A percentile compares a stretch with the other conserved stretches of the same genome.
Conservation (phyloP, 2,113 vertebrate genomes). For the Eira barbara region DNA sequence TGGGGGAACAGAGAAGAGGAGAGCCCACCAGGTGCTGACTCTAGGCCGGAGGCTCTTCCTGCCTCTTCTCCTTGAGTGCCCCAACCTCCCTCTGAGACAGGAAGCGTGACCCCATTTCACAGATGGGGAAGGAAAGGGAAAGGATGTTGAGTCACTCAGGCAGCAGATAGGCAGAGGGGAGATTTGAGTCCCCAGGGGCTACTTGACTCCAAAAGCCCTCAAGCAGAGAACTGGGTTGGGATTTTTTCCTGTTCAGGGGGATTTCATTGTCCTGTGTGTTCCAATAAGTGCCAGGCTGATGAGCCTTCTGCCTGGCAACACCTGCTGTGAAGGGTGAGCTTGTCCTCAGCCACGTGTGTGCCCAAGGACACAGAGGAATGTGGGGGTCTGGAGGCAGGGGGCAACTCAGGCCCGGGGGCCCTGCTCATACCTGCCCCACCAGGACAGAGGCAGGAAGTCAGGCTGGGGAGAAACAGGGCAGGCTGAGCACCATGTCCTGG, state of each 20-base stretch:
- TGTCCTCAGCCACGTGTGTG: not conserved
- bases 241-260: not conserved
- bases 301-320: not conserved
- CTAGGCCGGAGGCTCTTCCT: not conserved
- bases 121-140: not conserved
- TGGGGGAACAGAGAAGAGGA: not conserved
- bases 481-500: not conserved
- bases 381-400: not conserved
- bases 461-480: not conserved
- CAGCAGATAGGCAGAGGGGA: not conserved
- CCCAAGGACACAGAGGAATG: not conserved
- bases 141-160: not conserved
- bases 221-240: not conserved
- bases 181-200: not conserved
- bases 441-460: not conserved
- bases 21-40: rapidly evolving
- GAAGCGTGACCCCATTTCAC: not conserved
- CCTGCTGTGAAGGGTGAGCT: not conserved
- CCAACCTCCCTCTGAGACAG: not conserved
- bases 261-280: not conserved
- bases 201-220: not conserved
- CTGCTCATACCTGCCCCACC: not conserved
- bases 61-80: not conserved
- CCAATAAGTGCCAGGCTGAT: not conserved
- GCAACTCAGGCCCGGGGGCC: rapidly evolving